Conservation (phyloP, 2,888 invertebrate species). For the Troides oblongomaculatus region DNA sequence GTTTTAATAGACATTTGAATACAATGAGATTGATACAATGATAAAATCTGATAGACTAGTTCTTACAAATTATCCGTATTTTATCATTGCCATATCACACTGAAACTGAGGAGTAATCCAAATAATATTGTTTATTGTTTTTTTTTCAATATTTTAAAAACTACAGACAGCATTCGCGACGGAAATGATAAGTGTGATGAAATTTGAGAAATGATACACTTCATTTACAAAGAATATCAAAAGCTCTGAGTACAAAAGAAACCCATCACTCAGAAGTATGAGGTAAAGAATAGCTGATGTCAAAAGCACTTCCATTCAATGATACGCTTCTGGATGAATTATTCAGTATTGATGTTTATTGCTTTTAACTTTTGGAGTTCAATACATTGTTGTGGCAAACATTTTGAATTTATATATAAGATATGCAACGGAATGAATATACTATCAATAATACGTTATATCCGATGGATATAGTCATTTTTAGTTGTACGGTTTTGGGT, state of each 20-base stretch:
- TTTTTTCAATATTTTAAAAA: constrained; percentile 5
- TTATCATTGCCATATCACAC: not conserved
- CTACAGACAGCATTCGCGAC: constrained; percentile 12
- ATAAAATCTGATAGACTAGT: too few species aligned
- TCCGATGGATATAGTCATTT: not conserved
- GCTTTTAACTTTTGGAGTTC: constrained; percentile 35
- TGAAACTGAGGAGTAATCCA: not conserved
- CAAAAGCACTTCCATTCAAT: constrained; percentile 68
- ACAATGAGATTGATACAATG: too few species aligned
- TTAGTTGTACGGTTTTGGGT: not conserved
- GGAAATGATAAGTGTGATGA: constrained; percentile 22
- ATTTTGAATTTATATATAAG: not conserved
- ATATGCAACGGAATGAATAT: not conserved
- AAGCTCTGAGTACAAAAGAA: constrained; percentile 53
- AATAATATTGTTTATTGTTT: not conserved
- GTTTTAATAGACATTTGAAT: too few species aligned
- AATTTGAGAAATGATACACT: constrained; percentile 38
- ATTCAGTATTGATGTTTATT: constrained; percentile 58
- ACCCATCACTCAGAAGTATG: constrained; percentile 73
- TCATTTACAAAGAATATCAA: constrained; percentile 52
- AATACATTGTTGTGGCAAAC: constrained; percentile 19
- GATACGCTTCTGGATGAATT: constrained; percentile 65
- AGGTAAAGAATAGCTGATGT: constrained; percentile 70
- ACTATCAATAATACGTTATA: too few species aligned
- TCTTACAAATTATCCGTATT: too few species aligned